Percentiles rank a stretch among this genome's conserved stretches.
These are phyloP conservation scores for Lamprologus sp. DNA, from an alignment of 2,113 vertebrate genomes.

Conservation along the genomic window DNA sequence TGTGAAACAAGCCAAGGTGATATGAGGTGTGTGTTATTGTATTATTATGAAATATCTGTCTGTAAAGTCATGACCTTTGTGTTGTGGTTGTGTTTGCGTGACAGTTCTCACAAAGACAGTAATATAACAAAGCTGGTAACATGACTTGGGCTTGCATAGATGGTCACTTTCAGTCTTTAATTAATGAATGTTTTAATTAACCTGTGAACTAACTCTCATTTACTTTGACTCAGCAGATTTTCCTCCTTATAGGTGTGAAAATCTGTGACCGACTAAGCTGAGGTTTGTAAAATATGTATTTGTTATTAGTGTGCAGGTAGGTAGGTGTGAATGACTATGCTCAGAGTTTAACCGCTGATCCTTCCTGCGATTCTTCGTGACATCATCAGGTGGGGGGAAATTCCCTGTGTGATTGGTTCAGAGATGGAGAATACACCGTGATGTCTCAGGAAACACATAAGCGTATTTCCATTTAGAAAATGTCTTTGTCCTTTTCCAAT, in stretches of 20 bases:
- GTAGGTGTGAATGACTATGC: neutral
- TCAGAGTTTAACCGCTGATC: neutral
- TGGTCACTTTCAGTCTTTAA: neutral
- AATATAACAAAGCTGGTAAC: neutral
- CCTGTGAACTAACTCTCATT: neutral
- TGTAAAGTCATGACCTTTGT: neutral
- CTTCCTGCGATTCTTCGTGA: neutral
- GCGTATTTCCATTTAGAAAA: neutral
- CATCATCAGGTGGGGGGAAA: constrained; percentile 6
- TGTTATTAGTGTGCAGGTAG: neutral
- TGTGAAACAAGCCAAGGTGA: neutral
- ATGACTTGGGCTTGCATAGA: neutral
- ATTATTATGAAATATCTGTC: neutral
- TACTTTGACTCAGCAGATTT: neutral
- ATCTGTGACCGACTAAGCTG: neutral
- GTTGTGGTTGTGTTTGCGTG: neutral
- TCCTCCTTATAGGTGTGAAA: neutral
- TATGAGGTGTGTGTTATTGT: neutral
- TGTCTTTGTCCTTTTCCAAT: neutral
- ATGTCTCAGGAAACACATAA: neutral
- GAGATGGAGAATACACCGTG: neutral
- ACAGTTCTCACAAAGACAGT: neutral
- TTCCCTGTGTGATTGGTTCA: constrained; percentile 23
- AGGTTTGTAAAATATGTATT: neutral
- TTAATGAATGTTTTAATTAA: neutral